A percentile compares a stretch with the other conserved stretches of the same genome.
These are phyloP conservation scores for Pangasius djambal DNA, from an alignment of 2,797 vertebrate species.

Conservation along the genomic window DNA sequence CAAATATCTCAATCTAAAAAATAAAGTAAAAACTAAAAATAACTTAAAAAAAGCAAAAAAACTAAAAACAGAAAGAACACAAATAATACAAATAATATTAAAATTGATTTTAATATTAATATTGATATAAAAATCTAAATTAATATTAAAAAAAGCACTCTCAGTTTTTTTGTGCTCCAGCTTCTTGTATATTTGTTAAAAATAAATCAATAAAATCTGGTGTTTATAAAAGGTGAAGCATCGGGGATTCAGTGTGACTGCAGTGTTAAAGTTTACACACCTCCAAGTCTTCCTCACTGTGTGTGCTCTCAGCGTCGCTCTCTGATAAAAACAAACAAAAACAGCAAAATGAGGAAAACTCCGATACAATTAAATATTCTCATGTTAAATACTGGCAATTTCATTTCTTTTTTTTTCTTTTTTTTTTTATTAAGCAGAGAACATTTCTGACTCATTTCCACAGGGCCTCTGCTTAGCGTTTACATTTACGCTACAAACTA, in stretches of 20 bases:
- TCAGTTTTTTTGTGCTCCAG: neutral
- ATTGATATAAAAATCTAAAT: no score
- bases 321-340: neutral
- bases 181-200: no score
- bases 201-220: neutral
- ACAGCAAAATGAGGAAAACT: neutral
- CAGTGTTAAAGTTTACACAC: slow-evolving; percentile 25
- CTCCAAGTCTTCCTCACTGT: slow-evolving; percentile 46
- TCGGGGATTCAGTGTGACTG: neutral
- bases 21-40: neutral
- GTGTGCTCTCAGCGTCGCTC: slow-evolving; percentile 40
- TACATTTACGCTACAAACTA: neutral
- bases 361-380: no score
- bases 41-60: no score
- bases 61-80: neutral
- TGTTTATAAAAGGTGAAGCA: neutral
- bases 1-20: neutral
- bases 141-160: neutral
- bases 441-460: neutral
- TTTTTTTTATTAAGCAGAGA: neutral
- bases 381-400: neutral
- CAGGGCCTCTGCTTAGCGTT: neutral
- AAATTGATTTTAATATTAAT: no score
- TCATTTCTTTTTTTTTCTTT: neutral
- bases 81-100: neutral